Percentiles rank a stretch among this genome's conserved stretches.
These are phyloP conservation scores for Odontophorus gujanensis DNA, from an alignment of 2,113 vertebrate genomes.

Conservation along the genomic window DNA sequence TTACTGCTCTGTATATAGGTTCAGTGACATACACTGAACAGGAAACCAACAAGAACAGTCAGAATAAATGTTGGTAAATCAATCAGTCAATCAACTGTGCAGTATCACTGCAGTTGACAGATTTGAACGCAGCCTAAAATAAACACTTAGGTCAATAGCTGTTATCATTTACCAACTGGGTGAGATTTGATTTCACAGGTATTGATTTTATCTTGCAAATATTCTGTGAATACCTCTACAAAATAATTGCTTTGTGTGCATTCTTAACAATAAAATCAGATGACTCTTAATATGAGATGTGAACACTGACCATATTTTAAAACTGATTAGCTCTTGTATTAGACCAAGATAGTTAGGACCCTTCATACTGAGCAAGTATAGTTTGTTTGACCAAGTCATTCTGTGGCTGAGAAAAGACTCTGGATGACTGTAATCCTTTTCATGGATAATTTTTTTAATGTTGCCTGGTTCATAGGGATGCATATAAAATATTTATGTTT, in stretches of 20 bases:
- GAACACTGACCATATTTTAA: background rate
- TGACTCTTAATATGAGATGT: background rate
- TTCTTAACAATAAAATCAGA: background rate
- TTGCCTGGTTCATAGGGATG: background rate
- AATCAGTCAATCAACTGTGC: background rate
- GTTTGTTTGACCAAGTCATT: background rate
- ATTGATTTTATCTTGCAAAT: background rate
- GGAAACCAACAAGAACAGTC: background rate
- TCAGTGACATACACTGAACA: background rate
- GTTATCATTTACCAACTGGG: background rate
- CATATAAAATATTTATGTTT: background rate
- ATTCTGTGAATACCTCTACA: background rate
- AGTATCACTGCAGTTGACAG: background rate
- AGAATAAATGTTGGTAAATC: background rate
- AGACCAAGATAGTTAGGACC: background rate
- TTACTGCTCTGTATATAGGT: background rate
- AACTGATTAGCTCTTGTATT: background rate
- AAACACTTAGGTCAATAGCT: background rate
- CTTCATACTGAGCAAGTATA: accelerated
- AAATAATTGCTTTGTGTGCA: background rate
- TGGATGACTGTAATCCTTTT: background rate
- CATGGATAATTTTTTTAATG: background rate
- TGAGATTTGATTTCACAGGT: background rate
- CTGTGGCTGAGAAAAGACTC: background rate
- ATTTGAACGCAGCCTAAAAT: background rate